These are phyloP conservation scores for Myotis davidii DNA, from an alignment of 2,113 vertebrate genomes.

Conservation along the genomic window DNA sequence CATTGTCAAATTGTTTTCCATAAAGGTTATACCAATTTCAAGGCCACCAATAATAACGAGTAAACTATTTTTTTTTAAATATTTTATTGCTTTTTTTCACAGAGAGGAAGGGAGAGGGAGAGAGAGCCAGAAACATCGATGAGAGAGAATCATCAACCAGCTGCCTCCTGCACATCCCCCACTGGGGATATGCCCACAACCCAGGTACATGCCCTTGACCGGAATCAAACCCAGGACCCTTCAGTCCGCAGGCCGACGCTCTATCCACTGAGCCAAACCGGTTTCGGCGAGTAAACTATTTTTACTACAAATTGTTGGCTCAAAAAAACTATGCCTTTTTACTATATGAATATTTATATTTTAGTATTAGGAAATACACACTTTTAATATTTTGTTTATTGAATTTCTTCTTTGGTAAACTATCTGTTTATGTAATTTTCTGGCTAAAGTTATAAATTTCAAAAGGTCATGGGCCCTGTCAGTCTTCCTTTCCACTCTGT, in stretches of 20 bases:
- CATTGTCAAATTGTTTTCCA: constrained; percentile 48
- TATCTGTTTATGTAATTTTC: background rate
- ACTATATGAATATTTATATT: constrained; percentile 18
- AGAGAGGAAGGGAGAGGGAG: too few species aligned
- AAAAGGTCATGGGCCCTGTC: background rate
- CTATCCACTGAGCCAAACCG: too few species aligned
- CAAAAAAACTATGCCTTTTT: background rate
- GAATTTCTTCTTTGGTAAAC: background rate
- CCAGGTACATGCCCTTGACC: too few species aligned
- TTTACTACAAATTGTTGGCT: background rate
- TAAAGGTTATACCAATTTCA: constrained; percentile 19
- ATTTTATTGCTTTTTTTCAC: too few species aligned
- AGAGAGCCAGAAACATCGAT: too few species aligned
- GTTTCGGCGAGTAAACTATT: background rate
- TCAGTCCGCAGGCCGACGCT: too few species aligned
- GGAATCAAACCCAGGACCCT: too few species aligned
- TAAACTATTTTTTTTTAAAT: background rate
- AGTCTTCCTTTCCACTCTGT: background rate
- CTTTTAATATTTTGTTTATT: background rate
- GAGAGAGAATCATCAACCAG: too few species aligned
- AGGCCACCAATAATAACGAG: background rate
- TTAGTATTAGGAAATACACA: background rate
- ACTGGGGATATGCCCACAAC: too few species aligned
- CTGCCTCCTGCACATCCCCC: too few species aligned
- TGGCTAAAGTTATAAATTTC: background rate